phyloP scores from a whole-genome alignment of 1,140 invertebrate species.

The Dinothrombium tinctorium region DNA sequence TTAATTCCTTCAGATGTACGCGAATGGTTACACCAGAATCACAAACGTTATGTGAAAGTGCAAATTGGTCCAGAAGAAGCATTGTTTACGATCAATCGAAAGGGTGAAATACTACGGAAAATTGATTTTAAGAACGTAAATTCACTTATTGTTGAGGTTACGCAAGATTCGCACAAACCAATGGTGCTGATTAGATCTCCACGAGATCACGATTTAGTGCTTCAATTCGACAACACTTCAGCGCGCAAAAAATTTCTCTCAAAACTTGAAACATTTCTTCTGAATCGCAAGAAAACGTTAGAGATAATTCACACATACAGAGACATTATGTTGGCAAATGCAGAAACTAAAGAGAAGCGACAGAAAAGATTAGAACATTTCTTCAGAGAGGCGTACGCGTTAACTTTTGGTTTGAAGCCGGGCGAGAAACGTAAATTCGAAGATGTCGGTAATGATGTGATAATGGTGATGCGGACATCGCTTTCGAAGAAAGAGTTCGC shows the following conservation, averaged over 20 bases:
- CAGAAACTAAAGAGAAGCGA: slow-evolving; percentile 80
- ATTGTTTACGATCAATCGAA: slow-evolving; percentile 48
- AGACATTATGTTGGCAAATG: slow-evolving; percentile 70
- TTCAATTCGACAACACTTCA: slow-evolving; percentile 62
- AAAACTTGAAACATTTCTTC: slow-evolving; percentile 60
- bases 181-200: slow-evolving; percentile 61
- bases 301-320: slow-evolving; percentile 37
- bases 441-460: slow-evolving; percentile 51
- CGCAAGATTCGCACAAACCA: slow-evolving; percentile 36
- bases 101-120: slow-evolving; percentile 20
- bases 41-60: slow-evolving; percentile 67
- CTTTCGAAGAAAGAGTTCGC: slow-evolving; percentile 89
- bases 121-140: slow-evolving; percentile 40
- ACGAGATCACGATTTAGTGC: slow-evolving; percentile 82
- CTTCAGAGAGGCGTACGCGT: slow-evolving; percentile 88
- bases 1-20: slow-evolving; percentile 35
- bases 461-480: slow-evolving; percentile 77
- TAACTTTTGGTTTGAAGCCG: slow-evolving; percentile 28
- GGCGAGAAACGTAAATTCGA: slow-evolving; percentile 33
- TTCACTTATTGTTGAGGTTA: slow-evolving; percentile 54
- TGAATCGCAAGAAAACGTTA: slow-evolving; percentile 53
- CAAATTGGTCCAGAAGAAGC: slow-evolving; percentile 40
- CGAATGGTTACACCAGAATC: slow-evolving; percentile 84
- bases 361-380: slow-evolving; percentile 89
- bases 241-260: slow-evolving; percentile 65